A percentile compares a stretch with the other conserved stretches of the same genome.
Evolutionary conservation across 2,113 vertebrate species (phyloP).

Genomic region (Mungos mungo): DNA sequence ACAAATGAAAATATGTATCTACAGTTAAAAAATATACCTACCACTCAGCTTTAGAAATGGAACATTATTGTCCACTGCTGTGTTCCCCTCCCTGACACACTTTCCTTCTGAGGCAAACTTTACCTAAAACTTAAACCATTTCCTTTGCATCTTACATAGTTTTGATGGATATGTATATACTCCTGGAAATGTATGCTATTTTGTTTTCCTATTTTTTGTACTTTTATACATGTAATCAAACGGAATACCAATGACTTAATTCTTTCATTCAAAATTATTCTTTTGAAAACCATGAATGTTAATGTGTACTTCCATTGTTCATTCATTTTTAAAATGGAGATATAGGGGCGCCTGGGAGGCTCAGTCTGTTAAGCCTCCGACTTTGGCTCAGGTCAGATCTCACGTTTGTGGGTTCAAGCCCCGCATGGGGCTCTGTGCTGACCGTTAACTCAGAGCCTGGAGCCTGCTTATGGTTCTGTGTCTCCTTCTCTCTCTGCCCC

Average conservation of each 20-base stretch:
- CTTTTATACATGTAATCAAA: not conserved
- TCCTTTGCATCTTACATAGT: not conserved
- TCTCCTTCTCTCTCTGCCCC: too few relatives aligned
- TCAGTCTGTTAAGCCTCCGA: too few relatives aligned
- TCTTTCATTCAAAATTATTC: not conserved
- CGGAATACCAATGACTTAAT: not conserved
- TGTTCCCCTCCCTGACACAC: not conserved
- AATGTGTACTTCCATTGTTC: not conserved
- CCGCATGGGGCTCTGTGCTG: too few relatives aligned
- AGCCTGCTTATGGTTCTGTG: too few relatives aligned
- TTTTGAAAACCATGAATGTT: not conserved
- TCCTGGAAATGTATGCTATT: not conserved
- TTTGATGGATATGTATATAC: not conserved
- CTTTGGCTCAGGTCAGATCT: too few relatives aligned
- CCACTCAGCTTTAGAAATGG: not conserved
- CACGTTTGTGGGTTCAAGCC: too few relatives aligned
- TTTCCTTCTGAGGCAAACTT: not conserved
- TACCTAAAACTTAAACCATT: not conserved
- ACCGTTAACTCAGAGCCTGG: too few relatives aligned
- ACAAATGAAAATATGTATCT: not conserved
- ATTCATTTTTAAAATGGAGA: not conserved
- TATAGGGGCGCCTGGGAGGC: not conserved
- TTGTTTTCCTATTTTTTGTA: not conserved
- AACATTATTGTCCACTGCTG: not conserved
- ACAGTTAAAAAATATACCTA: not conserved